phyloP scores from a whole-genome alignment of 2,113 vertebrate genomes.

The Otocyon megalotis region DNA sequence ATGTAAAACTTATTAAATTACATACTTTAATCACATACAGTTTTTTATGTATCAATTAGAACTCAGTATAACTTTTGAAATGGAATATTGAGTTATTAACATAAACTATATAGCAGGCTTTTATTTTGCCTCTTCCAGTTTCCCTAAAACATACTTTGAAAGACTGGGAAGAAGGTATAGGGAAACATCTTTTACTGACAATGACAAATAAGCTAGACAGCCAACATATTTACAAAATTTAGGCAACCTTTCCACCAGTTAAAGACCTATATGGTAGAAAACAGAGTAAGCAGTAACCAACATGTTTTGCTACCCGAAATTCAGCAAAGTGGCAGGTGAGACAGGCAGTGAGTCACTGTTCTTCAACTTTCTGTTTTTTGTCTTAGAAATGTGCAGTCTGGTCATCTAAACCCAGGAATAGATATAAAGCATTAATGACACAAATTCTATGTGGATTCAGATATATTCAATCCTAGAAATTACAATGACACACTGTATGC shows the following conservation, averaged over 20 bases:
- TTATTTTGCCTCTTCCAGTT: not conserved
- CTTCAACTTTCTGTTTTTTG: not conserved
- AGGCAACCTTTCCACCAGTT: not conserved
- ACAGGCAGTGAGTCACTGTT: not conserved
- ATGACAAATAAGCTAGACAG: not conserved
- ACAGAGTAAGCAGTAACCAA: not conserved
- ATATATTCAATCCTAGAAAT: not conserved
- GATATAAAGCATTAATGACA: not conserved
- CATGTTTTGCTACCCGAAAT: not conserved
- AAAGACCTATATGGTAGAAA: not conserved
- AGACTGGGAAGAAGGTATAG: not conserved
- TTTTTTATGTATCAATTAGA: not conserved
- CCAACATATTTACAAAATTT: not conserved
- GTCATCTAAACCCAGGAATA: not conserved
- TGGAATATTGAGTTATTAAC: not conserved
- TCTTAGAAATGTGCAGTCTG: not conserved
- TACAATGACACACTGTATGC: not conserved
- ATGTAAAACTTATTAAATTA: not conserved
- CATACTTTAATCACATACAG: not conserved
- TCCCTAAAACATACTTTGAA: not conserved
- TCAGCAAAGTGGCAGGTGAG: not conserved
- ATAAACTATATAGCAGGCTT: not conserved
- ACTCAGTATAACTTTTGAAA: not conserved
- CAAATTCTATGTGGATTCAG: not conserved
- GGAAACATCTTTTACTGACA: not conserved